phyloP scores from a whole-genome alignment of 2,888 invertebrate species.

The Drosophila subsilvestris region DNA sequence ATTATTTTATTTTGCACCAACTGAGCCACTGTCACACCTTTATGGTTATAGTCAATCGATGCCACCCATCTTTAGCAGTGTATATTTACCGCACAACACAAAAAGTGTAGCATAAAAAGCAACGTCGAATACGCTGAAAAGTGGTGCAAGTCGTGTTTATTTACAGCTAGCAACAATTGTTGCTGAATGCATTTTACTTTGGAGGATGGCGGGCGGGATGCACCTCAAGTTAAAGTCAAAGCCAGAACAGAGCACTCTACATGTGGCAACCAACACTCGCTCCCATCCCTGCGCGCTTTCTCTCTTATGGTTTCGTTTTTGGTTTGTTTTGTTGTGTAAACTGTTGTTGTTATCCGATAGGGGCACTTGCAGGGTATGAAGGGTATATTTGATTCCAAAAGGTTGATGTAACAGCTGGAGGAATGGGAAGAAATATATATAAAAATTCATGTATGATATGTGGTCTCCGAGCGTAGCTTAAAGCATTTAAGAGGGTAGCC shows the following conservation, averaged over 20 bases:
- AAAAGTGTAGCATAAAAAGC: conserved; percentile 67
- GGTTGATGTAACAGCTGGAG: not conserved
- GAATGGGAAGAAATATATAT: not conserved
- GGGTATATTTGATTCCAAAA: conserved; percentile 21
- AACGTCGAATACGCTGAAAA: conserved; percentile 36
- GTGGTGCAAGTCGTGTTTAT: conserved; percentile 77
- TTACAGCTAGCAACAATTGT: conserved; percentile 81
- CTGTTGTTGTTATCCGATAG: conserved; percentile 73
- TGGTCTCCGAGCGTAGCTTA: too few species aligned
- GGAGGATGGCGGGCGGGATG: conserved; percentile 42
- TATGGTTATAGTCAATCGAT: conserved; percentile 5
- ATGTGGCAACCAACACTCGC: conserved; percentile 58
- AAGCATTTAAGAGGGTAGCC: conserved; percentile 8
- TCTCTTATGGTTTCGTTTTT: conserved; percentile 26
- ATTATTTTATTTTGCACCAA: too few species aligned
- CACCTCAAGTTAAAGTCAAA: conserved; percentile 67
- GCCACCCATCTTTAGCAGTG: conserved; percentile 11
- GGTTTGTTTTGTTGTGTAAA: conserved; percentile 74
- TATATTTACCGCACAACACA: conserved; percentile 34
- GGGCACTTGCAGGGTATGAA: conserved; percentile 45
- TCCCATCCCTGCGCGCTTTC: conserved; percentile 7
- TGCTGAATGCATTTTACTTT: conserved; percentile 75
- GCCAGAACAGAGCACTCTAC: conserved; percentile 68
- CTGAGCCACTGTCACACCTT: too few species aligned
- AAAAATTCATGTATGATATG: too few species aligned